Conservation (phyloP, 2,113 vertebrate genomes). For the Corythornis vintsioides region DNA sequence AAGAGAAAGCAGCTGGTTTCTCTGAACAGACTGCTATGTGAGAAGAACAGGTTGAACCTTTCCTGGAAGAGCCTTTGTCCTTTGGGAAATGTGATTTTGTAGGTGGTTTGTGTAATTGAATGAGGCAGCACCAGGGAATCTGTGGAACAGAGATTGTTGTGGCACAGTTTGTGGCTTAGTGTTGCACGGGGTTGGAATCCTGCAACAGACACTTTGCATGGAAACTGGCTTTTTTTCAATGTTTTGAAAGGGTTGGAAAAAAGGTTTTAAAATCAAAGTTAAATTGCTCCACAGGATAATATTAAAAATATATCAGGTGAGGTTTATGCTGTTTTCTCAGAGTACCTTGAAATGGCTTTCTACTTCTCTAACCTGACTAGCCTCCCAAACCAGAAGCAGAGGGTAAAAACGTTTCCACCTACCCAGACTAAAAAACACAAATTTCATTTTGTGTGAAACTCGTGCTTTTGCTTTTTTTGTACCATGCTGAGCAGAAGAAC, state of each 20-base stretch:
- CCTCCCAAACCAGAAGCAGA: neutral
- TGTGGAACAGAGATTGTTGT: neutral
- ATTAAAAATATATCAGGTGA: neutral
- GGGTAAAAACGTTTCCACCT: neutral
- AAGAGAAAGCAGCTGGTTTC: constrained; percentile 11
- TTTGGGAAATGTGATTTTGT: constrained; percentile 22
- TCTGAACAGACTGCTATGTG: neutral
- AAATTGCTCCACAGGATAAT: neutral
- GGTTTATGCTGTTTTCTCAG: neutral
- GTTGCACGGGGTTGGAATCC: neutral
- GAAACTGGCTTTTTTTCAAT: neutral
- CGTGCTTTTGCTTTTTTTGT: neutral
- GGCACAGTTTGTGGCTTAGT: neutral
- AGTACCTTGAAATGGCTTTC: neutral
- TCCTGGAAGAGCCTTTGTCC: neutral
- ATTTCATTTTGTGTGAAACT: accelerated
- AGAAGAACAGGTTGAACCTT: neutral
- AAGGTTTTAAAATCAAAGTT: neutral
- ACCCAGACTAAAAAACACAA: neutral
- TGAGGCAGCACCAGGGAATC: neutral
- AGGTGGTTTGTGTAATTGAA: constrained; percentile 11
- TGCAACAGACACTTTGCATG: neutral
- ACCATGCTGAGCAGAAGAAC: neutral
- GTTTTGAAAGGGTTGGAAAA: neutral
- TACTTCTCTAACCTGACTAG: neutral